These are phyloP conservation scores for Amiota mariae DNA, from an alignment of 2,888 invertebrate species.

Conservation along the genomic window DNA sequence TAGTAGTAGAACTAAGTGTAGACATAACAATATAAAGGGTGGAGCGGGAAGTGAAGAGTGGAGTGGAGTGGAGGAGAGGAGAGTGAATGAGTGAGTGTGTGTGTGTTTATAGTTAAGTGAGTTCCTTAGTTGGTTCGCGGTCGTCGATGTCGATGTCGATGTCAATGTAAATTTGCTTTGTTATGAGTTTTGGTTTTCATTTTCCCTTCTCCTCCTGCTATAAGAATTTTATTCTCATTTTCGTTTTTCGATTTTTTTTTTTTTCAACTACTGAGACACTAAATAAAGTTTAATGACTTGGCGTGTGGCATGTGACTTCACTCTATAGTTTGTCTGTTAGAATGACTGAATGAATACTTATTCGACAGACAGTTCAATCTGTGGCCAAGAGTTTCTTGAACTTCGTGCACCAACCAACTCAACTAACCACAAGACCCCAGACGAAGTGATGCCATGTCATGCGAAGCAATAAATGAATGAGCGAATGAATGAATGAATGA, in stretches of 20 bases:
- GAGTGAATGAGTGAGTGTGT: conserved; percentile 13
- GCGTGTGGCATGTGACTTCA: conserved; percentile 67
- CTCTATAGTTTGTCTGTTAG: too few relatives aligned
- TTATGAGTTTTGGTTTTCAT: conserved; percentile 50
- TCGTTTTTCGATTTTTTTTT: too few relatives aligned
- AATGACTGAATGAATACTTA: too few relatives aligned
- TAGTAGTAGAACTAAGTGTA: too few relatives aligned
- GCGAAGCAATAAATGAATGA: too few relatives aligned
- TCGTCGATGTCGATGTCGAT: conserved; percentile 26
- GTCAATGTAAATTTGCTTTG: conserved; percentile 57
- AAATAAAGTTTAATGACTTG: conserved; percentile 89
- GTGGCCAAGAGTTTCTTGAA: conserved; percentile 16
- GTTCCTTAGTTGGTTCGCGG: not conserved
- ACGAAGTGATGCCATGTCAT: conserved; percentile 21
- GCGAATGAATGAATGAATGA: too few relatives aligned
- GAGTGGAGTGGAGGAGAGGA: not conserved
- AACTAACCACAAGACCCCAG: conserved; percentile 17
- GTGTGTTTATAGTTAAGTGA: conserved; percentile 17
- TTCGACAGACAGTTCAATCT: not conserved
- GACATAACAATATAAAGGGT: too few relatives aligned
- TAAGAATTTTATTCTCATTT: conserved; percentile 12
- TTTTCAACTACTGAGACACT: conserved; percentile 88
- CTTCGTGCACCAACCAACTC: not conserved
- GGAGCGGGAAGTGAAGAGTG: not conserved
- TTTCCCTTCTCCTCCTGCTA: too few relatives aligned